Base-by-base conservation (phyloP, 2,797 vertebrate species). In the Limnodromus scolopaceus region DNA sequence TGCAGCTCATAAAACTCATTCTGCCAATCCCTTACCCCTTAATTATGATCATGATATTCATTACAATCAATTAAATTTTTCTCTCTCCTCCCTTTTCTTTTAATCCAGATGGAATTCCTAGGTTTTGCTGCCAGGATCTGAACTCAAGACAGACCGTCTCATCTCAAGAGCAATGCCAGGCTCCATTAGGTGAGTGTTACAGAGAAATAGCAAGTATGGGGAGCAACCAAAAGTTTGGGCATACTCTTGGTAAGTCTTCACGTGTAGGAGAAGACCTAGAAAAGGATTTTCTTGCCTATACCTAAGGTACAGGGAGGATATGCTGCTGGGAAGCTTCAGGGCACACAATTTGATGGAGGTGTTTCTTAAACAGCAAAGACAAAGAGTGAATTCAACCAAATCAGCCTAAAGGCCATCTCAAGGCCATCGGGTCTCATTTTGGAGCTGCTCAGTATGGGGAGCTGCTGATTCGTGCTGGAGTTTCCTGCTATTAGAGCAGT, bases 241-340 rank as follows among this genome's bases (percentile, higher is more conserved):
- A 4, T 25, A 5, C 5, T 16, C 17, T 8, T 6, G 1, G 2
- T n/a, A 58, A 57, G 32, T 4, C n/a, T 69, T 48, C 45, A 58
- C 0, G 0, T 23, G 16, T 13, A 57, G 2, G 16, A 12, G 5
- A 88, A 55, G 41, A 46, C 14, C 7, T 15, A 51, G 16, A 57
- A 34, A 51, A 24, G 19, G 4, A 34, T 58, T 48, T 66, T 81
- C 46, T 41, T 53, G 41, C 11, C 27, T 43, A 11, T 15, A 28
- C 6, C 14, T 34, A 48, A 32, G 3, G 20, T 24, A 63, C 3
- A 5, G 11, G 19, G 24, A 25, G 45, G 39, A 68, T 28, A 38
- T 3, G 9, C 43, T 78, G 34, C 17, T 34, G 14, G 18, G 34
- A 64, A 66, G 57, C 39, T 84, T 64, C 34, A 69, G 11, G 53